These are phyloP conservation scores for Trichogramma pretiosum DNA, from an alignment of 1,140 invertebrate species.

Conservation along the genomic window DNA sequence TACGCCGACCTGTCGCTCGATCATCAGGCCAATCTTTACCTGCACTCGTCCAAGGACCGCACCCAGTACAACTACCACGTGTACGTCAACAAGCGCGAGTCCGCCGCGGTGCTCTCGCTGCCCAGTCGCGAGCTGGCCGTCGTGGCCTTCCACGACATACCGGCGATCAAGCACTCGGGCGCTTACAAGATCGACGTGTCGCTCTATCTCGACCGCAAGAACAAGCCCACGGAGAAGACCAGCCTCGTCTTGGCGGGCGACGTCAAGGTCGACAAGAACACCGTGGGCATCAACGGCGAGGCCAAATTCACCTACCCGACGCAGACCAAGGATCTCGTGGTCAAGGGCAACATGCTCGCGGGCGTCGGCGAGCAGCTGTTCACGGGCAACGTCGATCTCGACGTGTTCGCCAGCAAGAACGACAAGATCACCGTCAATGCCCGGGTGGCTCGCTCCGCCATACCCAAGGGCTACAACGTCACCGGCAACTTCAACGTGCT, in stretches of 20 bases:
- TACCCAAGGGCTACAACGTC: constrained; percentile 36
- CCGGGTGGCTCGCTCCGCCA: constrained; percentile 25
- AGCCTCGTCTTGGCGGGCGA: constrained; percentile 44
- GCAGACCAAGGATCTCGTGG: constrained; percentile 50
- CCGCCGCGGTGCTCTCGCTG: constrained; percentile 51
- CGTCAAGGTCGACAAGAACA: constrained; percentile 41
- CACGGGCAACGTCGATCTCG: constrained; percentile 48
- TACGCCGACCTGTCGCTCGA: constrained; percentile 50
- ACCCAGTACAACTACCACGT: constrained; percentile 60
- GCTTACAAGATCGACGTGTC: constrained; percentile 44
- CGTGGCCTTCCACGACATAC: constrained; percentile 42
- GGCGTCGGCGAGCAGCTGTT: constrained; percentile 39
- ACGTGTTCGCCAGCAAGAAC: constrained; percentile 54
- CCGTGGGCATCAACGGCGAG: constrained; percentile 46
- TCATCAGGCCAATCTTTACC: constrained; percentile 58
- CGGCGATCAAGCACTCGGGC: constrained; percentile 35
- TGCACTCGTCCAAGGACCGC: constrained; percentile 54
- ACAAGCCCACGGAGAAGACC: constrained; percentile 57
- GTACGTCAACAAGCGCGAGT: constrained; percentile 51
- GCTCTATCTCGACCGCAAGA: constrained; percentile 62
- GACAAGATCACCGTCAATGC: constrained; percentile 49
- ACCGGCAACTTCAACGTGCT: constrained; percentile 33
- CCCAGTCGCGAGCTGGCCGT: constrained; percentile 57
- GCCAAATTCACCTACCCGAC: constrained; percentile 56
- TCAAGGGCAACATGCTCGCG: constrained; percentile 43